Evolutionary conservation across 1,140 invertebrate species (phyloP).

Genomic region (Phthorimaea operculella): DNA sequence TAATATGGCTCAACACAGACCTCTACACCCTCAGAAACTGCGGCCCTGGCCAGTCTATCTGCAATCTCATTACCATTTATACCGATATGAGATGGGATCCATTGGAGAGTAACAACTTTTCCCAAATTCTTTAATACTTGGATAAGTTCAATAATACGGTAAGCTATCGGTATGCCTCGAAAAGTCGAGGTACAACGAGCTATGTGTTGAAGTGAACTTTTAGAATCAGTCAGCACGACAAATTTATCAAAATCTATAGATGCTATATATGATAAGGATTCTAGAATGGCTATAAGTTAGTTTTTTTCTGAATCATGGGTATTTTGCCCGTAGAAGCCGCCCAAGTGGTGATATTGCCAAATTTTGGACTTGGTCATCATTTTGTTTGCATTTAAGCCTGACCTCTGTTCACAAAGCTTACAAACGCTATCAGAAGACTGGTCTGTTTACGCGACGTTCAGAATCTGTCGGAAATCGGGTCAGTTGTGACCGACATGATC

Average conservation of each 20-base stretch:
- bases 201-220: constrained; percentile 8
- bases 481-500: no score
- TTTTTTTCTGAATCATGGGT: no score
- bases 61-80: constrained; percentile 5
- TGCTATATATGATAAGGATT: constrained; percentile 6
- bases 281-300: constrained; percentile 3
- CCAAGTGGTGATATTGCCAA: no score
- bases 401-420: no score
- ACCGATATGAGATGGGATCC: constrained; percentile 11
- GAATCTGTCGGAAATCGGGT: no score
- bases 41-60: constrained; percentile 4
- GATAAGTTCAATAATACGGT: constrained; percentile 3
- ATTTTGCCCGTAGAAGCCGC: no score
- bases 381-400: no score
- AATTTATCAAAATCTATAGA: neutral
- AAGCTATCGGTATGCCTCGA: constrained; percentile 6
- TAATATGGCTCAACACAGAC: no score
- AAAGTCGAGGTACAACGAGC: constrained; percentile 1
- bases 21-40: neutral
- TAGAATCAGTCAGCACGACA: constrained; percentile 5
- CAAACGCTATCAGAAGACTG: no score
- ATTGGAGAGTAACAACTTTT: constrained; percentile 3
- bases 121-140: neutral
- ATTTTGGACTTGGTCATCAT: no score
- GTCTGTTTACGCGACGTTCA: no score